phyloP scores from a whole-genome alignment of 1,140 invertebrate species.

The Phortica variegata region DNA sequence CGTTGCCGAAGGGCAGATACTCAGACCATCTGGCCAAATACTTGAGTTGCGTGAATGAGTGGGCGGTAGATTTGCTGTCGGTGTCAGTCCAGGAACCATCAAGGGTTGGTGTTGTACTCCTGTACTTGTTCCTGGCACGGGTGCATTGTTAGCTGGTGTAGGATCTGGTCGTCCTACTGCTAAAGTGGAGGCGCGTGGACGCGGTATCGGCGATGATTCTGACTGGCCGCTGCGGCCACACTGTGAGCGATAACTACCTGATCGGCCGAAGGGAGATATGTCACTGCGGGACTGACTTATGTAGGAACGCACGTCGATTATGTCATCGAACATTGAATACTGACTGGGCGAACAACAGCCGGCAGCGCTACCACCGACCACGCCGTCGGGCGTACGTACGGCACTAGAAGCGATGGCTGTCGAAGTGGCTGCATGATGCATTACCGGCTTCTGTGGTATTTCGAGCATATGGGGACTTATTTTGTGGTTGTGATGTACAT shows the following conservation, averaged over 20 bases:
- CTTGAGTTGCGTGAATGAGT: conserved; percentile 43
- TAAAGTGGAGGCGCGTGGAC: conserved; percentile 64
- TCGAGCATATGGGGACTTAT: conserved; percentile 32
- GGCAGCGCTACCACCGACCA: conserved; percentile 10
- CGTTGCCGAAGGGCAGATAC: conserved; percentile 73
- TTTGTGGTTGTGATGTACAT: conserved; percentile 11
- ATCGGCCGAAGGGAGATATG: conserved; percentile 64
- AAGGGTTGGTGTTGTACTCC: neutral
- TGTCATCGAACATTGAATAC: conserved; percentile 59
- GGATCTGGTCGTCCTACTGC: conserved; percentile 14
- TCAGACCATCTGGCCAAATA: conserved; percentile 64
- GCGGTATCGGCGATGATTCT: conserved; percentile 58
- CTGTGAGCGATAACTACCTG: conserved; percentile 66
- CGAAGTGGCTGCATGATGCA: conserved; percentile 42
- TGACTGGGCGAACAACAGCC: conserved; percentile 48
- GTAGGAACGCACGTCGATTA: conserved; percentile 68
- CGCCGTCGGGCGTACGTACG: conserved; percentile 33
- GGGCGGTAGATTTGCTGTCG: conserved; percentile 15
- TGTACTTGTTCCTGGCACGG: neutral
- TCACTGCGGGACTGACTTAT: conserved; percentile 69
- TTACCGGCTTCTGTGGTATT: conserved; percentile 35
- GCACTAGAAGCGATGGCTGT: conserved; percentile 34
- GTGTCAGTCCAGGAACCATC: conserved; percentile 5
- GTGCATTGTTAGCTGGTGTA: neutral
- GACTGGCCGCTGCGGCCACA: conserved; percentile 59